Evolutionary conservation across 2,888 invertebrate genomes (phyloP), one percentile per base, ranked within the genome.

Genomic region (Calephelis perditalis): DNA sequence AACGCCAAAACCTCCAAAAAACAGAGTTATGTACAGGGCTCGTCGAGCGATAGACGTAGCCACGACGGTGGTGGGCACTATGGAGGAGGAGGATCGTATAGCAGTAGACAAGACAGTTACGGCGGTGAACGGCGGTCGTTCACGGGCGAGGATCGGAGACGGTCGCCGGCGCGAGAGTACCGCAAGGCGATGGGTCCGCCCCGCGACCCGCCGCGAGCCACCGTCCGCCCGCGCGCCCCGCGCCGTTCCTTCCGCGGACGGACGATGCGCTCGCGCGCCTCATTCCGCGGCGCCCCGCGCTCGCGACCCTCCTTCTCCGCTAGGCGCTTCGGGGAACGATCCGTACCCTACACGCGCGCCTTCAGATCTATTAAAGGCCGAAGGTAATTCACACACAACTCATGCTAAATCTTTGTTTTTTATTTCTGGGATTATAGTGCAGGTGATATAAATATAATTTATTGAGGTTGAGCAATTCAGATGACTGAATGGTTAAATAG

Each of bases 81-180:
- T 80, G 90, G 91, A 76, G 87, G 88, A 73, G 90, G 91, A 76
- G 87, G 88, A 73, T 90, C 89, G 68, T 88, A 90, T 77, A 78
- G 86, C 78, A 79, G 91, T 77, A 91, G 92, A 73, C 92, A 92
- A 84, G 92, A 92, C 65, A 84, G 85, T 79, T 91, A 91, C 77
- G 74, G 81, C 75, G 75, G 85, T 76, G 91, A 90, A 74, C 79
- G 91, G 71, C 79, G 91, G 72, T 84, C 88, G 70, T 90, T 86
- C 73, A 84, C 84, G 71, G 91, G 91, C 73, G 87, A 92, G 68
- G 92, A 92, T 67, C 83, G 92, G 66, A 82, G 92, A 70, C 91
- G 92, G 68, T 92, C 92, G 71, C 91, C 92, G 68, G 81, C 83
- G 70, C 82, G 91, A 71, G 90, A 89, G 64, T 86, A 85, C 79